Conservation (phyloP, 2,888 invertebrate species). For the Congeria kusceri region DNA sequence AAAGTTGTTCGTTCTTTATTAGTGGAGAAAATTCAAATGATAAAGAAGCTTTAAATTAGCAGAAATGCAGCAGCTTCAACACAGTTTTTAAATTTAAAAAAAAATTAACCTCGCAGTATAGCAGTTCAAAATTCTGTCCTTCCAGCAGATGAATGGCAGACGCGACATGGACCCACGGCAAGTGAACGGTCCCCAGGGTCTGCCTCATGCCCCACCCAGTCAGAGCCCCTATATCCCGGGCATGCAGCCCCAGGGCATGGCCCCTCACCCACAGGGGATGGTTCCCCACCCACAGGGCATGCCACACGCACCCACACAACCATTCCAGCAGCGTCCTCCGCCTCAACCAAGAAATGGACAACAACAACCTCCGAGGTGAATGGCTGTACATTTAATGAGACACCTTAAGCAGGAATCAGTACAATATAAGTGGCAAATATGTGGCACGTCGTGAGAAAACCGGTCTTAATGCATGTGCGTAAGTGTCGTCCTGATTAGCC, state of each 20-base stretch:
- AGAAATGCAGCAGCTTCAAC: too few species aligned
- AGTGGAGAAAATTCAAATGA: too few species aligned
- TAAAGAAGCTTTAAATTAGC: too few species aligned
- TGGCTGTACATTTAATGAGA: too few species aligned
- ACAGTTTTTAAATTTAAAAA: not conserved
- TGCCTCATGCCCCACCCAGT: constrained; percentile 51
- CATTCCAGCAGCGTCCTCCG: constrained; percentile 56
- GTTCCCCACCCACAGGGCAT: constrained; percentile 44
- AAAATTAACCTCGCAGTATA: not conserved
- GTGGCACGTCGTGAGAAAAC: too few species aligned
- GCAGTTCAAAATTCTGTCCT: not conserved
- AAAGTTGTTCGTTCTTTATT: too few species aligned
- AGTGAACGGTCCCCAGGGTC: constrained; percentile 30
- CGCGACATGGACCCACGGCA: constrained; percentile 25
- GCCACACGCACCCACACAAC: constrained; percentile 58
- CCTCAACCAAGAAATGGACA: not conserved
- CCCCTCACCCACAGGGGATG: constrained; percentile 17
- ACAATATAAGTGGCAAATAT: too few species aligned
- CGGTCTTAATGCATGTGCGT: too few species aligned
- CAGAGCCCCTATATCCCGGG: constrained; percentile 12
- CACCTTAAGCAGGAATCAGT: too few species aligned
- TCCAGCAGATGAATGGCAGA: constrained; percentile 30
- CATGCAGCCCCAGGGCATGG: constrained; percentile 14
- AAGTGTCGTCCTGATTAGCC: too few species aligned
- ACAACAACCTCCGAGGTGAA: too few species aligned